phyloP scores from a whole-genome alignment of 1,140 invertebrate genomes.

The Drosophila fuyamai region DNA sequence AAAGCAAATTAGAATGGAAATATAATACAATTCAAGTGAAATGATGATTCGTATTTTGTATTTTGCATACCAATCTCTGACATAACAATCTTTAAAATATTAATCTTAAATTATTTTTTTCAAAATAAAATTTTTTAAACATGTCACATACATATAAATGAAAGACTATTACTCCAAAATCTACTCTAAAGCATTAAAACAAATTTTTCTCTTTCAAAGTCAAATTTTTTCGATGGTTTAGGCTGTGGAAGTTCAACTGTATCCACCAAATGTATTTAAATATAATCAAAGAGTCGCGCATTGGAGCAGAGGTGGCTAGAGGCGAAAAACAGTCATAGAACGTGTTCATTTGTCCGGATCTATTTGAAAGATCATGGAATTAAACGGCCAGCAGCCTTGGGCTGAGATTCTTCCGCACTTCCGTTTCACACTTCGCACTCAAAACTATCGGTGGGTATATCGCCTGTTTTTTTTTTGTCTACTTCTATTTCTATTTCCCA shows the following conservation, averaged over 20 bases:
- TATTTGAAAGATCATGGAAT: conserved; percentile 80
- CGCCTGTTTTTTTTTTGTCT: conserved; percentile 37
- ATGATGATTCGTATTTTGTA: too few species aligned
- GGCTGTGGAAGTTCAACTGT: conserved; percentile 9
- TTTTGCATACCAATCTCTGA: too few species aligned
- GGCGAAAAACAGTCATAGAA: conserved; percentile 64
- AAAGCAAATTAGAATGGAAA: too few species aligned
- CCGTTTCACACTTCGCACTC: conserved; percentile 73
- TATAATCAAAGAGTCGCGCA: conserved; percentile 28
- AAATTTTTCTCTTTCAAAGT: not conserved
- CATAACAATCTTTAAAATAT: too few species aligned
- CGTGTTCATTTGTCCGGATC: conserved; percentile 58
- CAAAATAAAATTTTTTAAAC: too few species aligned
- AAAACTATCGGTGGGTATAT: conserved; percentile 39
- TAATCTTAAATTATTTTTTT: too few species aligned
- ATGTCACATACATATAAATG: too few species aligned
- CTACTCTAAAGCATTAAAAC: not conserved
- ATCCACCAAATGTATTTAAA: conserved; percentile 44
- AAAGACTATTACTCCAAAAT: too few species aligned
- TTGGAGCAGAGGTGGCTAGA: conserved; percentile 29
- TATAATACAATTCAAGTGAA: too few species aligned
- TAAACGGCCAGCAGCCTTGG: conserved; percentile 74
- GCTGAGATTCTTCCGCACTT: conserved; percentile 74
- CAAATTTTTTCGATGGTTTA: not conserved
- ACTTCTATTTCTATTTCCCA: conserved; percentile 21